Evolutionary conservation across 2,797 vertebrate genomes (phyloP).

Genomic region (Sandelia bainsii): DNA sequence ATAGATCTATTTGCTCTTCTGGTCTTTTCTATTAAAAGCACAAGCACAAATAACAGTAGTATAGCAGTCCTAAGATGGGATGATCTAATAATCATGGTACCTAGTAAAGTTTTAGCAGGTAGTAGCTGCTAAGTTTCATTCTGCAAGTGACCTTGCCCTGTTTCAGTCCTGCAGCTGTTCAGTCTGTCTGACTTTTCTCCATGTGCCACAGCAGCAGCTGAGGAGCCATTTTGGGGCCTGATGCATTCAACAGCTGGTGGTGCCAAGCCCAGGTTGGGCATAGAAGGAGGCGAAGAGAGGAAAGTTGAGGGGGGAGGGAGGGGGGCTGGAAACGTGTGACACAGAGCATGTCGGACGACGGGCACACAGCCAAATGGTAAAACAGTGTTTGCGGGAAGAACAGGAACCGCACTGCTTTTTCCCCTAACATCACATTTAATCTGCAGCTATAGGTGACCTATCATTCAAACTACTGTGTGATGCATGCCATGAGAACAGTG

Average conservation of each 20-base stretch:
- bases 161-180: slow-evolving; percentile 71
- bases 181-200: slow-evolving; percentile 47
- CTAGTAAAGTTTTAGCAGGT: slow-evolving; percentile 44
- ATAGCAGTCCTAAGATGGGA: not conserved
- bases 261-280: slow-evolving; percentile 69
- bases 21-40: not conserved
- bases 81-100: not conserved
- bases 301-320: slow-evolving; percentile 4
- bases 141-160: slow-evolving; percentile 63
- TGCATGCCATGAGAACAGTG: slow-evolving; percentile 47
- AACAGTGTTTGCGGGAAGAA: slow-evolving; percentile 48
- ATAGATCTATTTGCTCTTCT: slow-evolving; percentile 1
- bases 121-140: slow-evolving; percentile 35
- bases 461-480: slow-evolving; percentile 47
- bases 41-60: not conserved
- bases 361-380: slow-evolving; percentile 68
- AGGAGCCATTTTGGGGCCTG: slow-evolving; percentile 77
- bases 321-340: slow-evolving; percentile 55
- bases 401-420: slow-evolving; percentile 19
- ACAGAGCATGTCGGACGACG: slow-evolving; percentile 57
- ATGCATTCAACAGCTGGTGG: slow-evolving; percentile 81
- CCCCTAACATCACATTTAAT: slow-evolving; percentile 56
- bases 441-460: slow-evolving; percentile 44
- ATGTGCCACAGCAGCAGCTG: slow-evolving; percentile 74
- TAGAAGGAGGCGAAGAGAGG: slow-evolving; percentile 15